phyloP scores from a whole-genome alignment of 1,140 invertebrate genomes.

The Patella vulgata region DNA sequence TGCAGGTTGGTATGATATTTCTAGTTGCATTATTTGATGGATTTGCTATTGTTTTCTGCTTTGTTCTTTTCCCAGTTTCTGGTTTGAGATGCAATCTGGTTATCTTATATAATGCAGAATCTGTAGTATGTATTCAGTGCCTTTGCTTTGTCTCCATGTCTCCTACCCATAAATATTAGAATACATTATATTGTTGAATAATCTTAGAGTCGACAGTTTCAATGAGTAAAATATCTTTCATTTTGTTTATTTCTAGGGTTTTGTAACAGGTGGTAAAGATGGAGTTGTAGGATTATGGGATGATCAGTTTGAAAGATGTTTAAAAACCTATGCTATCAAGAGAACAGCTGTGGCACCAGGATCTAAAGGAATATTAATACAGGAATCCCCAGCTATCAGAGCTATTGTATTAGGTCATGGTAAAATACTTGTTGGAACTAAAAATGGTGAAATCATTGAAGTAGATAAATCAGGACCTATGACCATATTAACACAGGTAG shows the following conservation, averaged over 20 bases:
- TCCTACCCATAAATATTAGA: no score
- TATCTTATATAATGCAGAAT: no score
- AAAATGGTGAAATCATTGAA: slow-evolving; percentile 65
- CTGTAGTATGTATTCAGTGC: no score
- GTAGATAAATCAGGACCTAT: slow-evolving; percentile 64
- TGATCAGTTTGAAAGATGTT: slow-evolving; percentile 63
- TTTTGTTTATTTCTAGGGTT: slow-evolving; percentile 51
- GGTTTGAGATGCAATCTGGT: no score
- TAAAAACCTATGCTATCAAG: slow-evolving; percentile 63
- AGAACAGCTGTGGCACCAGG: slow-evolving; percentile 49
- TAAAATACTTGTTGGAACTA: slow-evolving; percentile 64
- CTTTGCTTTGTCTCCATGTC: no score
- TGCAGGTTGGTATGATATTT: no score
- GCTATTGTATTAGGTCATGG: slow-evolving; percentile 65
- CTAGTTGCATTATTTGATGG: no score
- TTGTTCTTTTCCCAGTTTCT: no score
- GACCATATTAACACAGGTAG: slow-evolving; percentile 62
- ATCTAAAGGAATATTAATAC: slow-evolving; percentile 52
- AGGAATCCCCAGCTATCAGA: slow-evolving; percentile 58
- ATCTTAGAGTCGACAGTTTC: no score
- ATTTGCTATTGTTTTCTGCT: no score
- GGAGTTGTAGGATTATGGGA: slow-evolving; percentile 66
- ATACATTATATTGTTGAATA: no score
- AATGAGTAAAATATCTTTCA: no score
- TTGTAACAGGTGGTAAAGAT: slow-evolving; percentile 68